Conservation (phyloP, 2,888 invertebrate species). For the Thymelicus lineola region DNA sequence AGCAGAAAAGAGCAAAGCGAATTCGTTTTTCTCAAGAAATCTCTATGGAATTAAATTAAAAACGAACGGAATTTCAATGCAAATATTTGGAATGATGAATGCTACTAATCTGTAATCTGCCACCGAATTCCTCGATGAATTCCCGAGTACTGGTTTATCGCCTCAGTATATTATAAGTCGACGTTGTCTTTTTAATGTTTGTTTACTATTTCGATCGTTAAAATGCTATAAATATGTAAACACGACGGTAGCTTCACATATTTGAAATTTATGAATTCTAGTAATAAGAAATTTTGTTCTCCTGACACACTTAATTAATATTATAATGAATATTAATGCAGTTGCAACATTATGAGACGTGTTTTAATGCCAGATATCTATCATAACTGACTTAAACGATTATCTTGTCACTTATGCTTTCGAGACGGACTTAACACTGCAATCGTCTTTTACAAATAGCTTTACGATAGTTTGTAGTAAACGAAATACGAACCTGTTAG, state of each 20-base stretch:
- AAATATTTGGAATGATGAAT: slow-evolving; percentile 73
- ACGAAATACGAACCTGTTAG: no score
- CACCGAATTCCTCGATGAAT: slow-evolving; percentile 72
- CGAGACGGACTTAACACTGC: no score
- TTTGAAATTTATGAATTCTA: background rate
- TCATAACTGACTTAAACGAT: no score
- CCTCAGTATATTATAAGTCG: slow-evolving; percentile 63
- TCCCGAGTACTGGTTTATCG: slow-evolving; percentile 64
- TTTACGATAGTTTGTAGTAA: no score
- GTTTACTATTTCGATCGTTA: slow-evolving; percentile 35
- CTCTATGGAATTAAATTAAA: slow-evolving; percentile 60
- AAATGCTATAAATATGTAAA: slow-evolving; percentile 36
- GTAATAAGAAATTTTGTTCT: background rate
- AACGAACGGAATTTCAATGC: slow-evolving; percentile 65
- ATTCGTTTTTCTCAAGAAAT: slow-evolving; percentile 58
- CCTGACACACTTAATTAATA: background rate
- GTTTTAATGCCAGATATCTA: no score
- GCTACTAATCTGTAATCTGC: slow-evolving; percentile 77
- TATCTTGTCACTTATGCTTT: no score
- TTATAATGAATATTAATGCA: background rate
- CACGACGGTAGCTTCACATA: slow-evolving; percentile 14
- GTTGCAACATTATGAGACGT: no score
- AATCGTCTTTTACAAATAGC: no score
- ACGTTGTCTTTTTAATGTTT: slow-evolving; percentile 49
- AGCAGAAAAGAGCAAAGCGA: slow-evolving; percentile 29